Conservation (phyloP, 2,113 vertebrate species). For the Sterrhoptilus dennistouni region DNA sequence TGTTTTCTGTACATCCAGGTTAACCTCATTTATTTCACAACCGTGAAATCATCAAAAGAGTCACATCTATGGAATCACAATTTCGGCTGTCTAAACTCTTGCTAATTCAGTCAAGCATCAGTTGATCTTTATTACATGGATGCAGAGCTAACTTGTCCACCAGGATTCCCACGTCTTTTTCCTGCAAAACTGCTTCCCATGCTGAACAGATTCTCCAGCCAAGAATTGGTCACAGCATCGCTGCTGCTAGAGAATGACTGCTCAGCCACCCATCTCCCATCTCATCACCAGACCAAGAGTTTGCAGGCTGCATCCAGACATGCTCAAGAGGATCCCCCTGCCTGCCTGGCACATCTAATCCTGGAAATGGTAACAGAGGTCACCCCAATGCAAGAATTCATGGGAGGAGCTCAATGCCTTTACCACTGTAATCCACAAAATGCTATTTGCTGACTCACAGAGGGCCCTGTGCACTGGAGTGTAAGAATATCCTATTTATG, state of each 20-base stretch:
- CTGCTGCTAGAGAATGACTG: not conserved
- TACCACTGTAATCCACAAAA: not conserved
- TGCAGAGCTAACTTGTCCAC: not conserved
- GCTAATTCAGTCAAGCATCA: not conserved
- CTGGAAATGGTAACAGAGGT: not conserved
- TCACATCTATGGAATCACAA: not conserved
- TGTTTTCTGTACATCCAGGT: not conserved
- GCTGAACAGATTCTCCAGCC: not conserved
- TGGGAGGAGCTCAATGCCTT: not conserved
- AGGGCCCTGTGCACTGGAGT: not conserved
- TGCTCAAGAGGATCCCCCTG: not conserved
- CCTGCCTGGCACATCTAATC: not conserved
- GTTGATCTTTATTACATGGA: not conserved
- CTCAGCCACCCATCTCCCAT: not conserved
- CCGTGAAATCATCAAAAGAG: not conserved
- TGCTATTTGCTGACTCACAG: not conserved
- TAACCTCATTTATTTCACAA: not conserved
- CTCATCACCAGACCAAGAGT: not conserved
- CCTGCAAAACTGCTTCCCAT: not conserved
- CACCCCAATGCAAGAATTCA: not conserved
- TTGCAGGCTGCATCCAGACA: not conserved
- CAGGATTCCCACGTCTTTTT: not conserved
- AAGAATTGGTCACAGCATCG: not conserved
- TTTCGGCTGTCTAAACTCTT: not conserved
- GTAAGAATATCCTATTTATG: not conserved